Base-by-base conservation (phyloP, 2,888 invertebrate genomes). In the Geotrupes spiniger region DNA sequence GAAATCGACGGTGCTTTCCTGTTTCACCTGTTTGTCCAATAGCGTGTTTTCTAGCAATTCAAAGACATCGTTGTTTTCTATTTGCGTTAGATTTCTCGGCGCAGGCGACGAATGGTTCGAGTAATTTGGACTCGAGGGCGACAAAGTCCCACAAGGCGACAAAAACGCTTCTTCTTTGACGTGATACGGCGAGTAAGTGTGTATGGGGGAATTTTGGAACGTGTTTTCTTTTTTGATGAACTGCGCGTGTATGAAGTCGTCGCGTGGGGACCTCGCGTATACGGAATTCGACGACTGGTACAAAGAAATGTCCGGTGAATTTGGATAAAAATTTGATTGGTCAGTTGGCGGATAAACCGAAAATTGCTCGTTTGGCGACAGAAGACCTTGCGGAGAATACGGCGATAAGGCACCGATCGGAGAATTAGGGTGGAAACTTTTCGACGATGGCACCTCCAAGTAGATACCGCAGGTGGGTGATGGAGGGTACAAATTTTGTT, bases 1-100 rank as follows among this genome's bases (percentile, higher is more conserved):
- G 46, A 83, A 80, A 56, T 83, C 81, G 9, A 83, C 79, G 27
- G 81, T 80, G 56, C 79, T 79, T 37, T 63, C 52, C 73, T 81
- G 80, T 57, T 76, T 76, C 44, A 75, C 70, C 52, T 64, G 64
- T 58, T 68, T 66, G 49, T 67, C 62, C 46, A 65, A 42, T 12
- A 62, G 56, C 2, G 63, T 61, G 41, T 53, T 62, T 46, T 68
- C 68, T 29, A 71, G 56, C 5, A 69, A 46, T 36, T 66, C 63
- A 12, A 65, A 51, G 2, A 70, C 65, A 57, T 64, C 63, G 25
- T 53, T 49, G 44, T 57, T 60, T 33, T 66, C 61, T n/a, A 58
- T 50, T 25, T 57, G 53, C 14, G 33, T 33, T 33, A 15, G 4
- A 15, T 63, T 54, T 53, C 26, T 37, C 45, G 42, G 52, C 8